phyloP scores from a whole-genome alignment of 2,113 vertebrate genomes.

The Himantopus leucocephalus region DNA sequence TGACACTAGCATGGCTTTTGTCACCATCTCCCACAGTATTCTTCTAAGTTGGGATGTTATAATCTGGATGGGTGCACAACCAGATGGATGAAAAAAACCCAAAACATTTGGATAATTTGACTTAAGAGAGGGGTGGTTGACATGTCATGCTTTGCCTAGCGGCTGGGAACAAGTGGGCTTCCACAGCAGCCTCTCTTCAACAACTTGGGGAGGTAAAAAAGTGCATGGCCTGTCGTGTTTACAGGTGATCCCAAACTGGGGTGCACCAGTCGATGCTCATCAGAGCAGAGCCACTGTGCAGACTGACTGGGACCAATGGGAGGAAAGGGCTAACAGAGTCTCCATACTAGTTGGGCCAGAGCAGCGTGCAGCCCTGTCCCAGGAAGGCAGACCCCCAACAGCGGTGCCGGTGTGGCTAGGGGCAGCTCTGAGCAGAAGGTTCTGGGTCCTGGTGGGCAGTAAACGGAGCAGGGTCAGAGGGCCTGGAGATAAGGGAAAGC shows the following conservation, averaged over 20 bases:
- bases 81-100: too few relatives aligned
- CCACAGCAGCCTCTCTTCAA: background rate
- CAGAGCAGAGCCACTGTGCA: background rate
- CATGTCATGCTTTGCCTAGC: background rate
- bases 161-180: background rate
- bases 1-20: background rate
- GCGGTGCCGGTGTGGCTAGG: fast-evolving
- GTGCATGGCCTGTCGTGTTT: background rate
- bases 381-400: fast-evolving
- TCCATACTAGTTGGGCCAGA: background rate
- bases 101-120: background rate
- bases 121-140: background rate
- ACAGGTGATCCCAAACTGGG: background rate
- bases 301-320: background rate
- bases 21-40: background rate
- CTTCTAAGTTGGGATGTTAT: background rate
- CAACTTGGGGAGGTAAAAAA: background rate
- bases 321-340: fast-evolving
- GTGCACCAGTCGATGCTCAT: fast-evolving
- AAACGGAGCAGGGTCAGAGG: background rate
- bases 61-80: background rate
- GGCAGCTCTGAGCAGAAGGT: background rate
- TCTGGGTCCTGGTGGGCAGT: fast-evolving
- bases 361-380: fast-evolving
- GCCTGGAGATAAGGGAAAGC: background rate